These are phyloP conservation scores for Diplazon laetatorius DNA, from an alignment of 2,888 invertebrate species.

Conservation along the genomic window DNA sequence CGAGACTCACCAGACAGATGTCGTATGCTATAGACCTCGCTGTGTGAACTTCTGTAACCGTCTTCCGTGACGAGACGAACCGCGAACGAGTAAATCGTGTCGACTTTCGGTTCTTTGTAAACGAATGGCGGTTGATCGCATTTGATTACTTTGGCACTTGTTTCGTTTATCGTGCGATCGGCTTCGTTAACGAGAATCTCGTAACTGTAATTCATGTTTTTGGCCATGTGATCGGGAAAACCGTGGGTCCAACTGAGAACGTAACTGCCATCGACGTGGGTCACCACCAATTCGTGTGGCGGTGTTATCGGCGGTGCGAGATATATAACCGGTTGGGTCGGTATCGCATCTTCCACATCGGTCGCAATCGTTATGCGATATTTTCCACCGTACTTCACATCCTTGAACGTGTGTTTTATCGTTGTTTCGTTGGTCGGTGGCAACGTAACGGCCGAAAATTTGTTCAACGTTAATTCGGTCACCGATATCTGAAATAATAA, in stretches of 20 bases:
- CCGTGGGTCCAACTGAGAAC: conserved; percentile 87
- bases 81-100: conserved; percentile 86
- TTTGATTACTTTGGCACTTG: conserved; percentile 81
- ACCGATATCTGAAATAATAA: conserved; percentile 83
- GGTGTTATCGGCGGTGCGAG: conserved; percentile 85
- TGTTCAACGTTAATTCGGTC: conserved; percentile 83
- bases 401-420: conserved; percentile 84
- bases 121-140: conserved; percentile 85
- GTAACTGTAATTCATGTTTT: conserved; percentile 83
- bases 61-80: conserved; percentile 85
- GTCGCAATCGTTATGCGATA: conserved; percentile 84
- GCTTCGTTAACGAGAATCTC: conserved; percentile 87
- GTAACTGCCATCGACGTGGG: conserved; percentile 85
- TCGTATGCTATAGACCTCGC: conserved; percentile 84
- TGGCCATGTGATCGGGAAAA: conserved; percentile 74
- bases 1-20: conserved; percentile 77
- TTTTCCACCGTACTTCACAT: conserved; percentile 84
- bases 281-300: conserved; percentile 86
- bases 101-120: conserved; percentile 83
- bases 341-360: conserved; percentile 81
- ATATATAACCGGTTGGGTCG: conserved; percentile 83
- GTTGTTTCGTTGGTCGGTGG: conserved; percentile 83
- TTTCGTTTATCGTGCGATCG: conserved; percentile 82
- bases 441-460: conserved; percentile 83
- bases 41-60: conserved; percentile 86